These are phyloP conservation scores for Apotomis betuletana DNA, from an alignment of 2,888 invertebrate species.

Conservation along the genomic window DNA sequence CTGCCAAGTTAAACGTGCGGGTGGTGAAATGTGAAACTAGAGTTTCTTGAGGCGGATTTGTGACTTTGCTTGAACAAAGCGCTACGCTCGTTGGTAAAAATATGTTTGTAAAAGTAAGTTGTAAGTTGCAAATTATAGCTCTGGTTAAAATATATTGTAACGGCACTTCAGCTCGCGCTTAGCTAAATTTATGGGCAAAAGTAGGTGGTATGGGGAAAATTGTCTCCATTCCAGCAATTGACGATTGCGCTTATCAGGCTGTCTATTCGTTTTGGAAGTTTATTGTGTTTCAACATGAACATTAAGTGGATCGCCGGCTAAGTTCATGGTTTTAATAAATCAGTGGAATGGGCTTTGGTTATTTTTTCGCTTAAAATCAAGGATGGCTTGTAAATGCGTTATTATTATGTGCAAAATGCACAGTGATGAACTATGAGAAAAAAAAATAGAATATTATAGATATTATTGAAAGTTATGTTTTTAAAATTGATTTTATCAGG, in stretches of 20 bases:
- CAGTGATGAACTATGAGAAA: no score
- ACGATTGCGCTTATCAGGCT: constrained; percentile 28
- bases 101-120: constrained; percentile 37
- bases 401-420: no score
- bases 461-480: no score
- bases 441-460: no score
- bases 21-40: constrained; percentile 8
- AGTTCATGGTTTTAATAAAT: constrained; percentile 19
- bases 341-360: background rate
- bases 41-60: background rate
- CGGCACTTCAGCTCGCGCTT: constrained; percentile 38
- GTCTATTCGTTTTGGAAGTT: constrained; percentile 33
- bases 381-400: background rate
- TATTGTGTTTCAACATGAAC: constrained; percentile 38
- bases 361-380: background rate
- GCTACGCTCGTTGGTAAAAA: constrained; percentile 6
- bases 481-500: no score
- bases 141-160: constrained; percentile 42
- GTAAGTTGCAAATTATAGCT: constrained; percentile 41
- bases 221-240: constrained; percentile 35
- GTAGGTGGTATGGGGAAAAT: constrained; percentile 37
- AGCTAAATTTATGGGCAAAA: constrained; percentile 37
- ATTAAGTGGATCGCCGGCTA: constrained; percentile 21
- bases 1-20: constrained; percentile 31
- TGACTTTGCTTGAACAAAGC: constrained; percentile 7